These are phyloP conservation scores for Channa maculata DNA, from an alignment of 2,113 vertebrate species.

Conservation along the genomic window DNA sequence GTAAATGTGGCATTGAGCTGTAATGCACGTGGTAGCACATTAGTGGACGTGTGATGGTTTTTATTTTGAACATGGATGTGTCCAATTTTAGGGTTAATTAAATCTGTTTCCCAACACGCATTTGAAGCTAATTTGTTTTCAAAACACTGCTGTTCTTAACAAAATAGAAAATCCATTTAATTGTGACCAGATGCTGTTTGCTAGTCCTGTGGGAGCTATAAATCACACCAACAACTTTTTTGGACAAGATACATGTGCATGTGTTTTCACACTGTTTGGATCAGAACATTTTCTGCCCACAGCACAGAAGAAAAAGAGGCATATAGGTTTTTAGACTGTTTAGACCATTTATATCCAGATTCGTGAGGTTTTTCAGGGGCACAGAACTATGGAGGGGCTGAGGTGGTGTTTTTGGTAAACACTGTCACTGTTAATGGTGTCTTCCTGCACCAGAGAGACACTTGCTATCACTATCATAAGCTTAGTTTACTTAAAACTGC, in stretches of 20 bases:
- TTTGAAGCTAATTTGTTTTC: not conserved
- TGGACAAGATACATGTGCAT: slow-evolving; percentile 8
- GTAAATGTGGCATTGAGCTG: not conserved
- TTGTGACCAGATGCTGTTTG: not conserved
- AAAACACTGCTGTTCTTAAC: not conserved
- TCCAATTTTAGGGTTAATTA: too few relatives aligned
- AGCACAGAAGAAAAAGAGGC: not conserved
- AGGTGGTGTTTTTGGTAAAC: too few relatives aligned
- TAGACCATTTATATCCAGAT: not conserved
- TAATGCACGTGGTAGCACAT: not conserved
- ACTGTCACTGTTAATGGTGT: not conserved
- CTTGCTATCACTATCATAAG: not conserved
- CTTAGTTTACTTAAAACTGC: too few relatives aligned
- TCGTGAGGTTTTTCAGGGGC: not conserved
- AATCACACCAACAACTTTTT: slow-evolving; percentile 19
- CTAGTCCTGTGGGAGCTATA: not conserved
- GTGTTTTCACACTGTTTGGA: slow-evolving; percentile 13
- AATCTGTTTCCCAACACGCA: not conserved
- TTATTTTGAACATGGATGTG: not conserved
- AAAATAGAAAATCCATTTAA: not conserved
- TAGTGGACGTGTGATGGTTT: not conserved
- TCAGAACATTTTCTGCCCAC: not conserved
- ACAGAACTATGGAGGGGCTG: not conserved
- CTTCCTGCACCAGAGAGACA: not conserved
- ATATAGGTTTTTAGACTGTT: slow-evolving; percentile 8